phyloP scores from a whole-genome alignment of 2,113 vertebrate genomes.

The human (Homo sapiens) region GRCh38 chr15:87915501-87916000 shows the following conservation, averaged over 20 bases:
- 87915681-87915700: constrained; percentile 34
- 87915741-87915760: constrained; percentile 56
- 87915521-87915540: not conserved
- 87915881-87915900: not conserved
- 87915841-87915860: constrained; percentile 15
- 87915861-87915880: constrained; percentile 1
- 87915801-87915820: constrained; percentile 57
- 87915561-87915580: not conserved
- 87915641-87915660: not conserved
- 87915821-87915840: constrained; percentile 32
- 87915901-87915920: not conserved
- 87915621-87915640: not conserved
- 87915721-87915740: constrained; percentile 56
- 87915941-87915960: not conserved
- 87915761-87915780: constrained; percentile 55
- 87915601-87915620: not conserved
- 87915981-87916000: not conserved
- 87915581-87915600: not conserved
- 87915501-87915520: not conserved
- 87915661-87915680: not conserved
- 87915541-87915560: not conserved
- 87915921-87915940: not conserved
- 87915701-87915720: constrained; percentile 51
- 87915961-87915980: not conserved
- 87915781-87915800: constrained; percentile 73